A percentile compares a stretch with the other conserved stretches of the same genome.
phyloP scores from a whole-genome alignment of 2,888 invertebrate species.

The Spodoptera littoralis region DNA sequence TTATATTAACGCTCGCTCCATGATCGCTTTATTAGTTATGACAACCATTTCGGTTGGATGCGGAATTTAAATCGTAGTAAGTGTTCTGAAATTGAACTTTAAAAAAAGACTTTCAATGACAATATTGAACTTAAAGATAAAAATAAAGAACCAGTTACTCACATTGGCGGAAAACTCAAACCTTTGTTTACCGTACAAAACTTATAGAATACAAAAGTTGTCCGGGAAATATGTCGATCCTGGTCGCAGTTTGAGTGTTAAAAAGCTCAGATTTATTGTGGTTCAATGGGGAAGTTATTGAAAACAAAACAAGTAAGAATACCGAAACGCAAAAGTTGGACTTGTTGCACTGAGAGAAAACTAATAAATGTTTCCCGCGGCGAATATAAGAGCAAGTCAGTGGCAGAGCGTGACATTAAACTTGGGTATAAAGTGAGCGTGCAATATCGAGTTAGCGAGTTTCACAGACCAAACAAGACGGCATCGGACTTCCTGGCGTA shows the following conservation, averaged over 20 bases:
- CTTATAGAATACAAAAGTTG: slow-evolving; percentile 38
- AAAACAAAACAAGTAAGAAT: slow-evolving; percentile 67
- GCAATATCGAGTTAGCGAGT: slow-evolving; percentile 85
- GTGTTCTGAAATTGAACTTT: too few relatives aligned
- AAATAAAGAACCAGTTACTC: background rate
- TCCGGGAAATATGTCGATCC: slow-evolving; percentile 25
- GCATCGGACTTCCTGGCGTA: slow-evolving; percentile 78
- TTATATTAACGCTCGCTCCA: slow-evolving; percentile 35
- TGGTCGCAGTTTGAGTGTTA: slow-evolving; percentile 43
- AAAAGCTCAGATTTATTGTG: slow-evolving; percentile 48
- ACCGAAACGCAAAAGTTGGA: slow-evolving; percentile 71
- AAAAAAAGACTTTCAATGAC: too few relatives aligned
- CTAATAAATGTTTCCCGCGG: slow-evolving; percentile 80
- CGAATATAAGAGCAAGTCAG: slow-evolving; percentile 67
- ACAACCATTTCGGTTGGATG: too few relatives aligned
- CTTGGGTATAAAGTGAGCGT: slow-evolving; percentile 84
- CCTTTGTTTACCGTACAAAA: slow-evolving; percentile 15
- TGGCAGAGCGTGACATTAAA: slow-evolving; percentile 77
- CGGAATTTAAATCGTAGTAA: too few relatives aligned
- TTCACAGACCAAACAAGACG: slow-evolving; percentile 78
- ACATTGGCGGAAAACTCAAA: slow-evolving; percentile 8
- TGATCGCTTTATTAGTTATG: slow-evolving; percentile 23
- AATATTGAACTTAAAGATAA: background rate
- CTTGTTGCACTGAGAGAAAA: slow-evolving; percentile 79
- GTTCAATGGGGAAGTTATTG: slow-evolving; percentile 63